Evolutionary conservation across 1,140 invertebrate species (phyloP), one percentile per base, ranked within the genome.

Genomic region (Drosophila lini): DNA sequence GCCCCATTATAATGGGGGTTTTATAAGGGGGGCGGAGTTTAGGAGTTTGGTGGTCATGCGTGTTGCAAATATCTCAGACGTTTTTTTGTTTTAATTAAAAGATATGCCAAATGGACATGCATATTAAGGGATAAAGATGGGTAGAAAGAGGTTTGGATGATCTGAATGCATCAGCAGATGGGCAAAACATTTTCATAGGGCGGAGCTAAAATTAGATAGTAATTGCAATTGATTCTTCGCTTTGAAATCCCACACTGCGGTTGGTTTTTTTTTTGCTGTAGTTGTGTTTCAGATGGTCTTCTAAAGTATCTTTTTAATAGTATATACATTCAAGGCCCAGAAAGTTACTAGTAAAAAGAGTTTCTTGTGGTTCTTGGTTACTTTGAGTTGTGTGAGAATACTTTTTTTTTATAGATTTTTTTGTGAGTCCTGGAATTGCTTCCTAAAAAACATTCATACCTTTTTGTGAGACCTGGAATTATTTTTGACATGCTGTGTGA

Each of bases 61-160:
- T 86, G 82, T 69, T 61, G 82, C 78, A 76, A 81, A 86, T 73
- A 81, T 69, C 15, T 67, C 57, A 38, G 16, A 55, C 38, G 63
- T 69, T 61, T 69, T 40, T 67, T 36, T 50, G 50, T 73, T 89
- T 80, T 88, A 88, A 89, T 88, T 88, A 88, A 84, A 89, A 81
- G 61, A 84, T 88, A 88, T 78, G 74, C 80, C 57, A 89, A 84
- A 78, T 75, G 80, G 77, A 84, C 84, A 89, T 83, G 74, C 84
- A 75, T 47, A 64, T 57, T 57, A 42, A 5, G 10, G n/a, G 36
- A 41, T 36, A 32, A 60, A 47, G 32, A 34, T 38, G 53, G 11
- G 38, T 8, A n/a, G 9, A 9, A 22, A 25, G 9, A 31, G 10
- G 45, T 16, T 15, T 15, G 44, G 45, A 52, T 84, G 74, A 84